These are phyloP conservation scores for Ceratina australensis DNA, from an alignment of 1,140 invertebrate species.

Conservation along the genomic window DNA sequence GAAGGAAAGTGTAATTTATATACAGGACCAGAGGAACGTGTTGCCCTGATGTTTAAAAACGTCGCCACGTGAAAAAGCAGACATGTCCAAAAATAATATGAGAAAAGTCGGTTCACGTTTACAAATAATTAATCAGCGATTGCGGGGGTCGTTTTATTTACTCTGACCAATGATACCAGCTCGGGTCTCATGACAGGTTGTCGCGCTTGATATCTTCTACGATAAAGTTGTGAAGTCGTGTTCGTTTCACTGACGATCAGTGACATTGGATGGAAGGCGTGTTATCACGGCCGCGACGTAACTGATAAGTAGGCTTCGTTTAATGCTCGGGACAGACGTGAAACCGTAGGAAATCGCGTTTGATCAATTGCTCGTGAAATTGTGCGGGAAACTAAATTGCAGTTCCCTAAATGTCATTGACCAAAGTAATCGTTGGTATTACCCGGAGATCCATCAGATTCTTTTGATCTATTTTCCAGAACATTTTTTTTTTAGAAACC, in stretches of 20 bases:
- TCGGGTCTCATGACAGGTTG: constrained; percentile 1
- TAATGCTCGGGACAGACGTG: too few relatives aligned
- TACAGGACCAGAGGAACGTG: too few relatives aligned
- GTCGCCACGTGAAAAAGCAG: too few relatives aligned
- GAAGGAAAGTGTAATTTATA: too few relatives aligned
- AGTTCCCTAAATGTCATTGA: background rate
- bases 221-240: constrained; percentile 32
- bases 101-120: background rate
- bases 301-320: constrained; percentile 33
- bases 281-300: constrained; percentile 39
- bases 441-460: background rate
- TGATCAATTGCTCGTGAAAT: background rate
- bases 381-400: too few relatives aligned
- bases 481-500: background rate
- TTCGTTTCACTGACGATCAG: background rate
- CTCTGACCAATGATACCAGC: background rate
- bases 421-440: background rate
- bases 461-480: background rate
- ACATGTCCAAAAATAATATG: too few relatives aligned
- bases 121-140: background rate
- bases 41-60: too few relatives aligned
- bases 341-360: background rate
- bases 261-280: constrained; percentile 39
- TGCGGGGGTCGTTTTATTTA: background rate
- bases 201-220: background rate